A percentile compares a stretch with the other conserved stretches of the same genome.
These are phyloP conservation scores for Folsomia candida DNA, from an alignment of 2,888 invertebrate genomes.

Conservation along the genomic window DNA sequence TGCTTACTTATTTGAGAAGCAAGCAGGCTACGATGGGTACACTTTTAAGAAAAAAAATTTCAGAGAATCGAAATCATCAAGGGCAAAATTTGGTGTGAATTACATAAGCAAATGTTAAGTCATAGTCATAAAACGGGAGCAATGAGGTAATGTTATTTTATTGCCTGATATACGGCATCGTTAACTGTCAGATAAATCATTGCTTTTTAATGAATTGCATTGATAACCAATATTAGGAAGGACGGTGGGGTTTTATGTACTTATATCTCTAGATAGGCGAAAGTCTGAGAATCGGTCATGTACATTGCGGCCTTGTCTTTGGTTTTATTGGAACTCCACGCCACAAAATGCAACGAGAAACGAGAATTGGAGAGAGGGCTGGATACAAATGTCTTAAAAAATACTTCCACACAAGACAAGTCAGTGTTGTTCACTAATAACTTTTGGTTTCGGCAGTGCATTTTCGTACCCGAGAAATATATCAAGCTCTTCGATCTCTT, in stretches of 20 bases:
- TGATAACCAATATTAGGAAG: neutral
- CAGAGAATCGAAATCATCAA: neutral
- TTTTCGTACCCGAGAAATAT: conserved; percentile 8
- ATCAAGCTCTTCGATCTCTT: conserved; percentile 26
- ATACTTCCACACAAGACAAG: too few species aligned
- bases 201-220: conserved; percentile 12
- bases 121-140: neutral
- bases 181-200: conserved; percentile 14
- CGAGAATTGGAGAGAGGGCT: too few species aligned
- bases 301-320: neutral
- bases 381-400: too few species aligned
- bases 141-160: neutral
- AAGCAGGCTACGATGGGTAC: too few species aligned
- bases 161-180: conserved; percentile 7
- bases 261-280: neutral
- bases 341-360: neutral
- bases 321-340: neutral
- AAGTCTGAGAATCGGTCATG: too few species aligned
- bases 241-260: neutral
- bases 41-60: neutral
- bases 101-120: neutral
- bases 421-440: conserved; percentile 2
- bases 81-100: neutral
- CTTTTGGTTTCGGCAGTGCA: neutral
- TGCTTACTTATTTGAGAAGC: too few species aligned